These are phyloP conservation scores for Larimichthys polyactis DNA, from an alignment of 2,113 vertebrate species.

Conservation along the genomic window DNA sequence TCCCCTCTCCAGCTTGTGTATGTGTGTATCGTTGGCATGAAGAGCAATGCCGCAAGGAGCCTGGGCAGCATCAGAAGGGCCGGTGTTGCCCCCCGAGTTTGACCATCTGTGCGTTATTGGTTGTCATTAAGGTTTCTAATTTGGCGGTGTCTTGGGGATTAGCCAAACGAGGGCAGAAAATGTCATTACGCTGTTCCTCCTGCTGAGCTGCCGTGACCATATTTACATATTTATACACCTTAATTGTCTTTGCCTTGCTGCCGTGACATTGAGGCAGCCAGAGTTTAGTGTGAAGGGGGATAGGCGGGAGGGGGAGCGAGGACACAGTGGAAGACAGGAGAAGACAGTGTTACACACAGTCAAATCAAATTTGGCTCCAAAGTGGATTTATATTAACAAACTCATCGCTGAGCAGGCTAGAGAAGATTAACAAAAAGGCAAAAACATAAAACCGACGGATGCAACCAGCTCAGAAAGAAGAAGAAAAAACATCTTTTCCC, in stretches of 20 bases:
- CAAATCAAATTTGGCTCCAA: conserved; percentile 41
- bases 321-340: conserved; percentile 37
- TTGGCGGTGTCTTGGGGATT: conserved; percentile 85
- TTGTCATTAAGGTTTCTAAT: conserved; percentile 89
- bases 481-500: neutral
- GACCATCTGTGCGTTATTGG: conserved; percentile 87
- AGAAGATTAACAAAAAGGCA: conserved; percentile 26
- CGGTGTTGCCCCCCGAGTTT: conserved; percentile 81
- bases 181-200: conserved; percentile 82
- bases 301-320: neutral
- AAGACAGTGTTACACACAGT: conserved; percentile 42
- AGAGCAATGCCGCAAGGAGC: conserved; percentile 72
- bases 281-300: conserved; percentile 32
- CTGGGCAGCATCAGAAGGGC: conserved; percentile 79
- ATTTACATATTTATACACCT: conserved; percentile 88
- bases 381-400: conserved; percentile 32
- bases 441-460: neutral
- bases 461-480: neutral
- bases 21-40: conserved; percentile 73
- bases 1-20: conserved; percentile 15
- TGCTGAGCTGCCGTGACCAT: conserved; percentile 80
- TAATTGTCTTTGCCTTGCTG: conserved; percentile 85
- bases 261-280: conserved; percentile 80
- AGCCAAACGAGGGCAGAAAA: conserved; percentile 85
- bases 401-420: neutral